Base-by-base conservation (phyloP, 1,140 invertebrate species). In the Drosophila tristis region DNA sequence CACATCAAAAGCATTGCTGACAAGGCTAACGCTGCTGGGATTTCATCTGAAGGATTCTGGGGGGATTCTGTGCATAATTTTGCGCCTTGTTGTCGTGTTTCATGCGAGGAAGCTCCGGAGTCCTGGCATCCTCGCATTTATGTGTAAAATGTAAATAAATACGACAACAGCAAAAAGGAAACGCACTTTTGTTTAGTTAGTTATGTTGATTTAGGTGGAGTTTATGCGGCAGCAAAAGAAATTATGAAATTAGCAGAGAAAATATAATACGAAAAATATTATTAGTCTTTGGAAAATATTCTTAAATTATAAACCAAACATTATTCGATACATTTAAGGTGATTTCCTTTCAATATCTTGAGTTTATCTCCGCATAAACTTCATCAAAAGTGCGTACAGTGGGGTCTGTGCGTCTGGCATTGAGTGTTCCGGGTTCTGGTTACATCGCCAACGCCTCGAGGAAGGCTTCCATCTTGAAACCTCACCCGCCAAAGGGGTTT, bases 61-160 rank as follows among this genome's bases (percentile, higher is more conserved):
- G 79, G 79, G 84, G 81, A 82, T 75, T 82, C 79, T 89, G 79
- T 89, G 84, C 79, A 87, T 87, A 87, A 87, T 87, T 87, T 87
- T 87, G 82, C 75, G 75, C 75, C 80, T 79, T 89, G 84, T 89
- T 87, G 84, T 89, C 75, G 78, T 89, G 75, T 84, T 82, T 61
- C 71, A 78, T 56, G 35, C 26, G 50, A 23, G 20, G 5, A n/a
- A 9, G 26, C 59, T 45, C n/a, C 42, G 51, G 45, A 44, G 31
- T 39, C 29, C 47, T 49, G 57, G 45, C 60, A 39, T 70, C 45
- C 66, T 66, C 60, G 53, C 61, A 57, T 73, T 62, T 62, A 61
- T 39, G 42, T 23, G 82, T 89, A 82, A 87, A 89, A 87, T 87
- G 84, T 89, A 87, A 87, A 89, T 87, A 87, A 87, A 86, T 87